A percentile compares a stretch with the other conserved stretches of the same genome.
Conservation (phyloP, 2,888 invertebrate species). For the Pyrrhia umbra region DNA sequence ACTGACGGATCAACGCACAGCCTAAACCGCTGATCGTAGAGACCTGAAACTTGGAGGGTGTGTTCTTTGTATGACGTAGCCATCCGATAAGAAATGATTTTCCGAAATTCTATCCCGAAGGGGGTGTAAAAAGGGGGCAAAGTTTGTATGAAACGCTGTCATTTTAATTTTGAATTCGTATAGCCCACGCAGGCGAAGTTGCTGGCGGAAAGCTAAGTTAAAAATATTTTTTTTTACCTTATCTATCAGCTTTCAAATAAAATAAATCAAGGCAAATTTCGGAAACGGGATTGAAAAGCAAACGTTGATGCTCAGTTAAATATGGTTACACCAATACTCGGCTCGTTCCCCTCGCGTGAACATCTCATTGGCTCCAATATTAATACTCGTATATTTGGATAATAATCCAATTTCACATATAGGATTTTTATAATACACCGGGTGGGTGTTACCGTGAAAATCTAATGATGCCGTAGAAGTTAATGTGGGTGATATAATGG, state of each 20-base stretch:
- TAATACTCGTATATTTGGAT: neutral
- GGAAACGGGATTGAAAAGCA: neutral
- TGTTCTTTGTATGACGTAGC: too few species aligned
- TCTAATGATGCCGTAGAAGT: neutral
- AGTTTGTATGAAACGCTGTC: too few species aligned
- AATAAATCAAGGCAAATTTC: neutral
- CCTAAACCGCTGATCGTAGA: too few species aligned
- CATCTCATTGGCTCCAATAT: neutral
- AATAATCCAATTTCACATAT: constrained; percentile 3
- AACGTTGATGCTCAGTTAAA: neutral
- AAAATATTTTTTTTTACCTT: too few species aligned
- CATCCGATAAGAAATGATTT: too few species aligned
- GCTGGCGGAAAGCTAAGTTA: too few species aligned
- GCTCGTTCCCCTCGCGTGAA: neutral
- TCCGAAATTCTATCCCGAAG: too few species aligned
- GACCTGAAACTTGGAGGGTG: too few species aligned
- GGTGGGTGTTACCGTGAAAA: constrained; percentile 1
- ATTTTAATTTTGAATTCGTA: too few species aligned
- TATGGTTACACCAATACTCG: neutral
- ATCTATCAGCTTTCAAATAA: neutral
- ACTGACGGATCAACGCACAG: too few species aligned
- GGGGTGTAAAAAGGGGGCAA: too few species aligned
- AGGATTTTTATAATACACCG: neutral
- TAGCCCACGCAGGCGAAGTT: too few species aligned
- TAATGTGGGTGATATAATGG: neutral